Percentiles rank a stretch among this genome's conserved stretches.
These are phyloP conservation scores for Cyprinus carpio DNA, from an alignment of 2,113 vertebrate genomes.

Conservation along the genomic window DNA sequence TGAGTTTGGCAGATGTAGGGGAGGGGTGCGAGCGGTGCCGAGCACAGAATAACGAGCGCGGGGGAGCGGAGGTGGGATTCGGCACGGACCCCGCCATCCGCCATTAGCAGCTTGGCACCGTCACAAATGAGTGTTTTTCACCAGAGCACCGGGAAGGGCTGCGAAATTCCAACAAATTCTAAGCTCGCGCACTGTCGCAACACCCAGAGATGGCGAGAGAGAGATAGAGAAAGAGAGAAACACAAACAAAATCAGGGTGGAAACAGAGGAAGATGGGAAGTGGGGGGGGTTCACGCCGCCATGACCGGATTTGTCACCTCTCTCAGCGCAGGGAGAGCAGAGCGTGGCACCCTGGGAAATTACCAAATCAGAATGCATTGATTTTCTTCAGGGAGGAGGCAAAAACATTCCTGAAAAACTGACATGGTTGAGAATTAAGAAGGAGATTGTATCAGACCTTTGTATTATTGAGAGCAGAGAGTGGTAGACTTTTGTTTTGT, in stretches of 20 bases:
- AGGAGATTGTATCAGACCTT: constrained; percentile 67
- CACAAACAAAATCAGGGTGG: constrained; percentile 32
- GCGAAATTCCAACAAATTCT: constrained; percentile 85
- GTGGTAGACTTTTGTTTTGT: constrained; percentile 72
- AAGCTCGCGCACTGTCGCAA: constrained; percentile 53
- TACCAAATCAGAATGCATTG: constrained; percentile 90
- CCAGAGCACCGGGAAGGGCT: constrained; percentile 82
- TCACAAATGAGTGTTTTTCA: constrained; percentile 88
- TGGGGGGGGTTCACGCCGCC: constrained; percentile 71
- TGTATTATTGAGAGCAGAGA: constrained; percentile 71
- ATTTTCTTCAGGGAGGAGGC: constrained; percentile 79
- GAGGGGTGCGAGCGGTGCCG: constrained; percentile 89
- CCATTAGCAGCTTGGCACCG: constrained; percentile 94
- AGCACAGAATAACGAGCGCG: constrained; percentile 70
- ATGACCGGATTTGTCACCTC: constrained; percentile 89
- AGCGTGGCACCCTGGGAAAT: constrained; percentile 91
- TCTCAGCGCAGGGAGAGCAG: constrained; percentile 72
- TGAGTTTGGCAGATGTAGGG: constrained; percentile 99
- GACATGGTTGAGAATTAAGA: constrained; percentile 59
- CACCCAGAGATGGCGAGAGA: constrained; percentile 47
- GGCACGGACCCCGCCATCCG: constrained; percentile 86
- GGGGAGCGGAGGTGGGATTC: constrained; percentile 85
- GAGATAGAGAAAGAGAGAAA: constrained; percentile 35
- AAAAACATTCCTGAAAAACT: constrained; percentile 55
- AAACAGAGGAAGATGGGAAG: constrained; percentile 13